A percentile compares a stretch with the other conserved stretches of the same genome.
These are phyloP conservation scores for Semaprochilodus insignis DNA, from an alignment of 2,797 vertebrate species.

Conservation along the genomic window DNA sequence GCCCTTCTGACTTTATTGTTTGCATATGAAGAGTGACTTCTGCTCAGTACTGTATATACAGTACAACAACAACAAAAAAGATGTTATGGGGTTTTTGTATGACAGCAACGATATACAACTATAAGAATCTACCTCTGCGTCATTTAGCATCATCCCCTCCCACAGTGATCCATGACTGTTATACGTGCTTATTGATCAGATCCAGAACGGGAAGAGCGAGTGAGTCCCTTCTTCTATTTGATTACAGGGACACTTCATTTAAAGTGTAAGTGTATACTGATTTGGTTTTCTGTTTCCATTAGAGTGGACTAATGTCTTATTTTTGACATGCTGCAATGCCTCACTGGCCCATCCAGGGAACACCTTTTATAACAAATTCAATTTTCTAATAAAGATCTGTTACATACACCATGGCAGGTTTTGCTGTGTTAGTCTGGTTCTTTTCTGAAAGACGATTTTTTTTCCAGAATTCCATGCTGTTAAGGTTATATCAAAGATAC, in stretches of 20 bases:
- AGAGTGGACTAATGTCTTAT: slow-evolving; percentile 55
- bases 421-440: slow-evolving; percentile 24
- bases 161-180: slow-evolving; percentile 20
- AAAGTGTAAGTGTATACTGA: slow-evolving; percentile 61
- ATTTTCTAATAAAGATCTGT: slow-evolving; percentile 59
- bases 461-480: neutral
- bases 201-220: slow-evolving; percentile 33
- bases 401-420: slow-evolving; percentile 42
- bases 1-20: too few species aligned
- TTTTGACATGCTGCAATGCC: slow-evolving; percentile 61
- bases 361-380: slow-evolving; percentile 52
- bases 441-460: slow-evolving; percentile 16
- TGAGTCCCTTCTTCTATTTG: slow-evolving; percentile 53
- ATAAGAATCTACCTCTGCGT: neutral
- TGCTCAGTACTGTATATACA: too few species aligned
- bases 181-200: slow-evolving; percentile 45
- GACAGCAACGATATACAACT: neutral
- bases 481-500: slow-evolving; percentile 2
- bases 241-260: slow-evolving; percentile 63
- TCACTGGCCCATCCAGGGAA: slow-evolving; percentile 55
- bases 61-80: too few species aligned
- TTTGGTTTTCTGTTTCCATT: slow-evolving; percentile 65
- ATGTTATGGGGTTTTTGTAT: neutral
- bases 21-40: too few species aligned
- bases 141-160: neutral